phyloP scores from a whole-genome alignment of 2,888 invertebrate species.

The Dicyrtomina minuta region DNA sequence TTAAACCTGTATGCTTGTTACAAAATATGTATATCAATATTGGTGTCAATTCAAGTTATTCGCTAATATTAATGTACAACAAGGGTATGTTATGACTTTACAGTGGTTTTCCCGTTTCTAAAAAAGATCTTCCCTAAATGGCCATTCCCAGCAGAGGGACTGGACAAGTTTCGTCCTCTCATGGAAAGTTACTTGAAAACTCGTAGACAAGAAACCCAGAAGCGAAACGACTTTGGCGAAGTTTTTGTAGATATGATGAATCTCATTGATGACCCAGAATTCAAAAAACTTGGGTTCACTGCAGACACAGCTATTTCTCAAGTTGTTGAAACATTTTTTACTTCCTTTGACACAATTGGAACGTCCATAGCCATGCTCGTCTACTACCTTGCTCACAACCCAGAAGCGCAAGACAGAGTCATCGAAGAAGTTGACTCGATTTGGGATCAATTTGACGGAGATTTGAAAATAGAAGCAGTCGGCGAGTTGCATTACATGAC shows the following conservation, averaged over 20 bases:
- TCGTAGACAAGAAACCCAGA: conserved; percentile 23
- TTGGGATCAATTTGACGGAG: conserved; percentile 34
- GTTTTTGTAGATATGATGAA: conserved; percentile 36
- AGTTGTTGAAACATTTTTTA: conserved; percentile 48
- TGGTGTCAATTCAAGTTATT: no score
- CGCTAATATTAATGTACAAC: no score
- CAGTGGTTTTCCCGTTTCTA: conserved; percentile 31
- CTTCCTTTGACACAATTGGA: conserved; percentile 43
- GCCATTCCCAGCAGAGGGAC: conserved; percentile 22
- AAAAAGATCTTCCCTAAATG: conserved; percentile 36
- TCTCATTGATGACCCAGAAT: conserved; percentile 35
- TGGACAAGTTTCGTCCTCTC: conserved; percentile 3
- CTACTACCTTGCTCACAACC: conserved; percentile 42
- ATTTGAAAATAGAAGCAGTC: conserved; percentile 15
- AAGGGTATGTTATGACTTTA: no score
- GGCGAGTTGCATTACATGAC: conserved; percentile 30
- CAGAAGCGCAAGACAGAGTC: conserved; percentile 45
- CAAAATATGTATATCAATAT: no score
- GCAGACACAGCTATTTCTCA: conserved; percentile 45
- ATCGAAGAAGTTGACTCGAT: conserved; percentile 42
- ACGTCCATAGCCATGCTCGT: conserved; percentile 42
- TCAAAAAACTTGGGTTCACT: conserved; percentile 38
- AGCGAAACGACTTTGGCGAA: conserved; percentile 38
- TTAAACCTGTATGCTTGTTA: no score
- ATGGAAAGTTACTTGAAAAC: conserved; percentile 29